A percentile compares a stretch with the other conserved stretches of the same genome.
Conservation (phyloP, 2,888 invertebrate genomes). For the Watsonalla binaria region DNA sequence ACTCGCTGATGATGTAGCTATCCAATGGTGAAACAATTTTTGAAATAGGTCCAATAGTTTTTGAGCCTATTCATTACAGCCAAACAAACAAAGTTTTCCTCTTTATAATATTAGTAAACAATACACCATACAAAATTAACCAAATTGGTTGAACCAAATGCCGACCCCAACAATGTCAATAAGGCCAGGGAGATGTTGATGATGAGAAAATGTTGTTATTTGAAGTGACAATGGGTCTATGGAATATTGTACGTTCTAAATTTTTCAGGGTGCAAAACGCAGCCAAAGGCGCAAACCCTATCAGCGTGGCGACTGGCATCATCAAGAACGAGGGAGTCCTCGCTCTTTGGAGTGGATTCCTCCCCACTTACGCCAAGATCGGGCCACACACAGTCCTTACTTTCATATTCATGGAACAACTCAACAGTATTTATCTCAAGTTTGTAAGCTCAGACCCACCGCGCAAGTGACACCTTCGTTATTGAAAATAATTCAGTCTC, state of each 20-base stretch:
- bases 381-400: slow-evolving; percentile 98
- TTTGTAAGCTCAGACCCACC: slow-evolving; percentile 3
- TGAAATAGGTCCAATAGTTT: no score
- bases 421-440: slow-evolving; percentile 78
- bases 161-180: no score
- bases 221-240: neutral
- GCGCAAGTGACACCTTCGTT: no score
- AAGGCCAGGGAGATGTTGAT: no score
- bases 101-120: no score
- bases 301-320: slow-evolving; percentile 87
- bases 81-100: no score
- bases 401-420: slow-evolving; percentile 96
- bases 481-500: no score
- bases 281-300: slow-evolving; percentile 85
- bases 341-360: slow-evolving; percentile 97
- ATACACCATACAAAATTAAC: no score
- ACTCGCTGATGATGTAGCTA: no score
- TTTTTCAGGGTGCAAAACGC: slow-evolving; percentile 94
- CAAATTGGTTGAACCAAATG: no score
- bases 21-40: no score
- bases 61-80: no score
- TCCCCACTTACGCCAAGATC: slow-evolving; percentile 95
- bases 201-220: neutral
- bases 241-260: neutral
- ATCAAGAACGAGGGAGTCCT: slow-evolving; percentile 92